Percentiles rank a stretch among this genome's conserved stretches.
Evolutionary conservation across 2,113 vertebrate genomes (phyloP).

Genomic region (Lynx canadensis): DNA sequence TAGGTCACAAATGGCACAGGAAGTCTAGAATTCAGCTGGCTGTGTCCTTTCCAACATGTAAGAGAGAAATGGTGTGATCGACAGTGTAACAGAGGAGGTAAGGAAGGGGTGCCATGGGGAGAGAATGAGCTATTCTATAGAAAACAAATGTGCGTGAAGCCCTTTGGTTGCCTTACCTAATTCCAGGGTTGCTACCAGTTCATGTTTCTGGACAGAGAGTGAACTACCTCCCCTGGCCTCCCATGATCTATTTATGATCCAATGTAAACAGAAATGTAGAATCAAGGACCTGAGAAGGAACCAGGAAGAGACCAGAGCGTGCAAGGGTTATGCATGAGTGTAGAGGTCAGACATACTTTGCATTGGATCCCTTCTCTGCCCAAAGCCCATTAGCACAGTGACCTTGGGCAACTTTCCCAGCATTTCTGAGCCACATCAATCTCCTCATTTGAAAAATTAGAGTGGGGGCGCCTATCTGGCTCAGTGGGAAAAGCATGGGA

Average conservation of each 20-base stretch:
- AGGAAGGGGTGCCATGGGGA: no score
- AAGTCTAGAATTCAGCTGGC: background rate
- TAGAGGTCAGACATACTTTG: background rate
- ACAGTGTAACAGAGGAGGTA: no score
- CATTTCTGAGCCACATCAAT: background rate
- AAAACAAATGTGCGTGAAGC: no score
- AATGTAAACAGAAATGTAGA: no score
- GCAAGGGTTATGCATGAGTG: background rate
- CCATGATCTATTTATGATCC: background rate
- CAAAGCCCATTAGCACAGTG: accelerated
- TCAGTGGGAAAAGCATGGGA: background rate
- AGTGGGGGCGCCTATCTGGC: background rate
- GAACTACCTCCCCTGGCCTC: background rate
- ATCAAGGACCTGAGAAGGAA: background rate
- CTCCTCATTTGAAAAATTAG: background rate
- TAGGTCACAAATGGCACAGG: background rate
- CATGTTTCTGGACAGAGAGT: background rate
- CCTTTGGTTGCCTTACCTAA: background rate
- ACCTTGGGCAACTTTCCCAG: background rate
- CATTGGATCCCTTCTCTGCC: background rate
- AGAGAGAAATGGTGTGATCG: background rate
- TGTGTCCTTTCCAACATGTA: background rate
- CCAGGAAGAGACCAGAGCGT: background rate
- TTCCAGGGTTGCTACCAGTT: background rate
- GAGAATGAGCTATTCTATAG: no score